A percentile compares a stretch with the other conserved stretches of the same genome.
These are phyloP conservation scores for Sebastes baramenuke DNA, from an alignment of 2,797 vertebrate genomes.

Conservation along the genomic window DNA sequence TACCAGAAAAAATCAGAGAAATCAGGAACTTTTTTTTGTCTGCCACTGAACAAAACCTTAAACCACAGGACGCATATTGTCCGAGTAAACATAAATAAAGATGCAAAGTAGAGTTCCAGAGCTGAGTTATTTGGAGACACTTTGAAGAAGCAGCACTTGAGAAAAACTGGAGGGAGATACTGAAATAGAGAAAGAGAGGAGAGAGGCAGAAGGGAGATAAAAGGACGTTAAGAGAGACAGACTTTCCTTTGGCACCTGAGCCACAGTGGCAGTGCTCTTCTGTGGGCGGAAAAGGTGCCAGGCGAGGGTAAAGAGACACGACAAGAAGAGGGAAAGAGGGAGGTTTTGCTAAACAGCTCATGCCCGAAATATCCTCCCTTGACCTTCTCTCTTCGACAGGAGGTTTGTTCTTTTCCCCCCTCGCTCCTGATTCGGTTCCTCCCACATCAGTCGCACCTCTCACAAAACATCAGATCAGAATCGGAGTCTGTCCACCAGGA, in stretches of 20 bases:
- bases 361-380: slow-evolving; percentile 35
- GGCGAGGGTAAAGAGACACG: slow-evolving; percentile 30
- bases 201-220: slow-evolving; percentile 38
- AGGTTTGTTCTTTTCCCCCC: slow-evolving; percentile 16
- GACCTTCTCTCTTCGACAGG: slow-evolving; percentile 17
- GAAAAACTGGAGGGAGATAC: slow-evolving; percentile 62
- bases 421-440: slow-evolving; percentile 54
- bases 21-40: slow-evolving; percentile 5
- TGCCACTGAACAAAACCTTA: slow-evolving; percentile 45
- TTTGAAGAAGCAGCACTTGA: slow-evolving; percentile 78
- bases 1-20: slow-evolving; percentile 10
- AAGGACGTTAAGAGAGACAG: slow-evolving; percentile 28
- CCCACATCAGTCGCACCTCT: slow-evolving; percentile 43
- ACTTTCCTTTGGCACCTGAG: slow-evolving; percentile 72
- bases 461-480: slow-evolving; percentile 35
- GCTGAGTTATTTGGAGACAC: slow-evolving; percentile 68
- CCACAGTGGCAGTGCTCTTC: slow-evolving; percentile 72
- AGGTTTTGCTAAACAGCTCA: slow-evolving; percentile 42
- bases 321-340: slow-evolving; percentile 44
- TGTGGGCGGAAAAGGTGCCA: slow-evolving; percentile 52
- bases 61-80: slow-evolving; percentile 41
- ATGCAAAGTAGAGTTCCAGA: slow-evolving; percentile 58
- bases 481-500: slow-evolving; percentile 25
- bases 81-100: slow-evolving; percentile 61
- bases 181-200: slow-evolving; percentile 41